Conservation (phyloP, 2,888 invertebrate species). For the Dromius quadrimaculatus region DNA sequence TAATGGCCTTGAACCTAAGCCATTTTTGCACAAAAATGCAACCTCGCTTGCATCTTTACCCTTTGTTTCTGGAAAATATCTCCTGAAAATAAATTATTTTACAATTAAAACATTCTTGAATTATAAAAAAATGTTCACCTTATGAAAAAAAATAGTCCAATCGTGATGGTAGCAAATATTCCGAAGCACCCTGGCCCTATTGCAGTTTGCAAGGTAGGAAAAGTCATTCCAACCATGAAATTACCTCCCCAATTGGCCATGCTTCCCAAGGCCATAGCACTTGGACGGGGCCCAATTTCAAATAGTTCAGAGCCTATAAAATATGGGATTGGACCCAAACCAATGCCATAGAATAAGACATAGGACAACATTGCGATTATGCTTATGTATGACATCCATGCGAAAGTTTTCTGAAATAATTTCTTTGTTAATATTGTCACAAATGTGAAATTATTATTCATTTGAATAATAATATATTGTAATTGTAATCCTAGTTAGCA, state of each 20-base stretch:
- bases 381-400: conserved; percentile 80
- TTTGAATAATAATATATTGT: too few species aligned
- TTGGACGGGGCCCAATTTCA: conserved; percentile 85
- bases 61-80: conserved; percentile 82
- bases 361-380: conserved; percentile 79
- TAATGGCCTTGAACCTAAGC: conserved; percentile 66
- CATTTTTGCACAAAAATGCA: conserved; percentile 73
- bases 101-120: not conserved
- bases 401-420: conserved; percentile 71
- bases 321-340: conserved; percentile 88
- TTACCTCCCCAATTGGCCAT: conserved; percentile 91
- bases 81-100: conserved; percentile 65
- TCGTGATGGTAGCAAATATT: conserved; percentile 75
- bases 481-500: too few species aligned
- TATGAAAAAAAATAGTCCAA: conserved; percentile 71
- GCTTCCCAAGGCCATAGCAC: conserved; percentile 89
- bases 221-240: conserved; percentile 85
- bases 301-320: conserved; percentile 90
- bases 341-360: conserved; percentile 85
- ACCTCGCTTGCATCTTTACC: conserved; percentile 77
- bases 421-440: too few species aligned
- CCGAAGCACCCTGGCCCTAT: conserved; percentile 82
- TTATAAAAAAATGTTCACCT: conserved; percentile 65
- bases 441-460: too few species aligned
- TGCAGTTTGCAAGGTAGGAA: conserved; percentile 73